Conservation (phyloP, 1,140 invertebrate genomes). For the Neodiprion lecontei region DNA sequence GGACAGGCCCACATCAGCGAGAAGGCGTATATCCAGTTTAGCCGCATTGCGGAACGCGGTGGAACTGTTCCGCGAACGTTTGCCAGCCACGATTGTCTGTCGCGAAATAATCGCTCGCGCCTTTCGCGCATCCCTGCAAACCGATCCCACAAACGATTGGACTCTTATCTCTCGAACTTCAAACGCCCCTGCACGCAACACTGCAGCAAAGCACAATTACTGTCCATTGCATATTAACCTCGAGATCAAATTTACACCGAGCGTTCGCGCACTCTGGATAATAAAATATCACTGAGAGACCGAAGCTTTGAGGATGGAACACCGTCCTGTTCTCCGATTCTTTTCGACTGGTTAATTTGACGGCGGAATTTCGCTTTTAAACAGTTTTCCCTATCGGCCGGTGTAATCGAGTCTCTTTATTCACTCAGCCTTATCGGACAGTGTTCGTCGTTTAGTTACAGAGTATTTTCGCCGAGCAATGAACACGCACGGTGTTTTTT, state of each 20-base stretch:
- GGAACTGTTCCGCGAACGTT: neutral
- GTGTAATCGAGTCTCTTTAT: neutral
- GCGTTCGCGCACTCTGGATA: too few species aligned
- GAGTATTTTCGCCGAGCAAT: neutral
- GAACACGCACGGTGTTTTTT: neutral
- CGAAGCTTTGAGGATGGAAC: neutral
- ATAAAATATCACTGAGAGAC: neutral
- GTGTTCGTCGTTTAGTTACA: neutral
- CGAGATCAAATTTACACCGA: neutral
- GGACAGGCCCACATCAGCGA: neutral
- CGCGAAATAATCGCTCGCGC: neutral
- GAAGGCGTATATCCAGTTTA: neutral
- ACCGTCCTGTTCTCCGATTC: neutral
- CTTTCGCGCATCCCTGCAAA: neutral
- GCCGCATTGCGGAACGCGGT: neutral
- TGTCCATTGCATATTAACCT: neutral
- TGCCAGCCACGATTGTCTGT: neutral
- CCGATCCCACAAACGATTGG: neutral
- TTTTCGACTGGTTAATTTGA: neutral
- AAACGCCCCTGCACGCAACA: neutral
- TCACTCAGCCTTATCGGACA: neutral
- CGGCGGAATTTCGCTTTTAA: neutral
- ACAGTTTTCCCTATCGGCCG: neutral
- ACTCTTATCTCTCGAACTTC: neutral
- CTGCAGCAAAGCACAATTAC: neutral